Evolutionary conservation across 2,797 vertebrate species (phyloP).

Genomic region (Odontamblyopus rebecca): DNA sequence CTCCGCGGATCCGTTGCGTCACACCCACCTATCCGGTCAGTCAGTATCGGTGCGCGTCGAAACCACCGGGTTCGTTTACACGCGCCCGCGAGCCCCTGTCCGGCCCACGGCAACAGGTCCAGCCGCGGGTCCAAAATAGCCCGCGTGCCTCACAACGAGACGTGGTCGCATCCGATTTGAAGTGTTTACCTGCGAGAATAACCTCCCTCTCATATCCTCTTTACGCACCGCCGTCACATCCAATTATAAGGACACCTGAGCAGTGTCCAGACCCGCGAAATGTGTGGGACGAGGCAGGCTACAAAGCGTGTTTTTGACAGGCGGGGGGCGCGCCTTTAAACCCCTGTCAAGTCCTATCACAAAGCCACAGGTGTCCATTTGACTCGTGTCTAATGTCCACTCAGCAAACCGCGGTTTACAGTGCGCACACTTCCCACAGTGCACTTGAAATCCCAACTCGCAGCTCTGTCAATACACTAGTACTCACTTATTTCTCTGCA

Average conservation of each 20-base stretch:
- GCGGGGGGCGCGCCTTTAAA: background rate
- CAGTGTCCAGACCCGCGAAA: slow-evolving; percentile 9
- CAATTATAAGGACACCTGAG: slow-evolving; percentile 49
- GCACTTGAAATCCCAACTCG: background rate
- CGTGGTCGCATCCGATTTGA: slow-evolving; percentile 29
- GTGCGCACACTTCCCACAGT: background rate
- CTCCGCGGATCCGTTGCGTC: slow-evolving; percentile 64
- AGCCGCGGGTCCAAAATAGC: slow-evolving; percentile 20
- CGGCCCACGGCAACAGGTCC: background rate
- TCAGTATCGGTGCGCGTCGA: slow-evolving; percentile 77
- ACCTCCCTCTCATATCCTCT: slow-evolving; percentile 54
- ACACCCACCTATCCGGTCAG: slow-evolving; percentile 73
- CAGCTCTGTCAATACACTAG: slow-evolving; percentile 28
- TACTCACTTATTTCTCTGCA: slow-evolving; percentile 22
- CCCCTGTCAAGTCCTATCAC: slow-evolving; percentile 23
- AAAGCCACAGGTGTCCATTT: slow-evolving; percentile 68
- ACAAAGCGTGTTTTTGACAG: slow-evolving; percentile 14
- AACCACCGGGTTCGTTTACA: slow-evolving; percentile 62
- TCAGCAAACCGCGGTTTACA: slow-evolving; percentile 25
- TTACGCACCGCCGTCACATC: slow-evolving; percentile 62
- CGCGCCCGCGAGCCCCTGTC: slow-evolving; percentile 11
- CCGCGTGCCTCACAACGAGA: slow-evolving; percentile 31
- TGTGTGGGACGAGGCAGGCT: background rate
- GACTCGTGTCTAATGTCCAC: slow-evolving; percentile 30
- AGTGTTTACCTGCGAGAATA: slow-evolving; percentile 37